Evolutionary conservation across 2,113 vertebrate species (phyloP).

Genomic region (Ariopsis seemanni): DNA sequence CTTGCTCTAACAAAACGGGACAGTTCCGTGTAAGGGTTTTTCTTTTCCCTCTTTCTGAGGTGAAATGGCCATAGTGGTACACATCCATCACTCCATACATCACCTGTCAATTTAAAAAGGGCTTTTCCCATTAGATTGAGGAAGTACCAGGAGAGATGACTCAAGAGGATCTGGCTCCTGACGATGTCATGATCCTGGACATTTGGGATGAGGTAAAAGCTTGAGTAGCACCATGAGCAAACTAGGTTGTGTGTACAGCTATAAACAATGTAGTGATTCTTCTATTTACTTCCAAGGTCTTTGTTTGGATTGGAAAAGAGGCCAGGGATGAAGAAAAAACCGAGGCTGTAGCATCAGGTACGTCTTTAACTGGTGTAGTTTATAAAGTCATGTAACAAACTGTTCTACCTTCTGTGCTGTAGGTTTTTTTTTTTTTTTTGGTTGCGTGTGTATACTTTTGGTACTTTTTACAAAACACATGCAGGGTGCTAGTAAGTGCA

Average conservation of each 20-base stretch:
- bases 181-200: slow-evolving; percentile 92
- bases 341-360: slow-evolving; percentile 77
- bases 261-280: background rate
- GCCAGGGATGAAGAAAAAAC: slow-evolving; percentile 83
- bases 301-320: slow-evolving; percentile 89
- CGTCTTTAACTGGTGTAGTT: slow-evolving; percentile 25
- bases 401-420: too few relatives aligned
- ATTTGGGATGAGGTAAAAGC: slow-evolving; percentile 84
- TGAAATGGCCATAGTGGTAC: background rate
- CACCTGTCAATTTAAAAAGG: background rate
- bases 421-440: background rate
- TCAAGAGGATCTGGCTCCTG: slow-evolving; percentile 87
- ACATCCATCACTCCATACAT: background rate
- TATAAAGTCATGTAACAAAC: too few relatives aligned
- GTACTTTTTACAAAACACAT: background rate
- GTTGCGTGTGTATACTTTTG: too few relatives aligned
- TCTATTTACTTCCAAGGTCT: slow-evolving; percentile 72
- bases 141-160: slow-evolving; percentile 88
- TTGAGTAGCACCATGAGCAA: background rate
- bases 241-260: background rate
- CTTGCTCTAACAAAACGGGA: slow-evolving; percentile 89
- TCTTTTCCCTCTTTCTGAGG: background rate
- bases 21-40: slow-evolving; percentile 76
- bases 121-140: slow-evolving; percentile 76
- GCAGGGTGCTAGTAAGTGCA: background rate